phyloP scores from a whole-genome alignment of 2,888 invertebrate genomes.

The Lathronympha strigana region DNA sequence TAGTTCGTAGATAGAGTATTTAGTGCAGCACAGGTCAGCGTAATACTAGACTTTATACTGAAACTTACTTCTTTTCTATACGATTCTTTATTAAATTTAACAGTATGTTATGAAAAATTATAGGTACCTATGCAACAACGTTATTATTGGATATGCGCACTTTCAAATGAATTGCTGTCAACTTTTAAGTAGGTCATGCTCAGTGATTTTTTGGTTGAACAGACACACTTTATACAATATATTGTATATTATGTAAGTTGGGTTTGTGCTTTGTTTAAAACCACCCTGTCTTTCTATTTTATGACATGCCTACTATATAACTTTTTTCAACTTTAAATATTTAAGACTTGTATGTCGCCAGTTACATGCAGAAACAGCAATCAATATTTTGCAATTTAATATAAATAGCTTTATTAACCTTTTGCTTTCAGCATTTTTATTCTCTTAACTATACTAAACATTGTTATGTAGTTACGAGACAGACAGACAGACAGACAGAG shows the following conservation, averaged over 20 bases:
- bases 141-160: not conserved
- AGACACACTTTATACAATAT: constrained; percentile 27
- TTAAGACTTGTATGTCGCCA: constrained; percentile 45
- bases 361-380: constrained; percentile 35
- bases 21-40: constrained; percentile 17
- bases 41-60: constrained; percentile 20
- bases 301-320: constrained; percentile 32
- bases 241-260: constrained; percentile 41
- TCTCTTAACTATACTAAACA: not conserved
- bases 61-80: not conserved
- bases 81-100: not conserved
- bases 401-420: constrained; percentile 19
- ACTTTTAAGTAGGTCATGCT: constrained; percentile 10
- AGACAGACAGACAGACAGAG: no score
- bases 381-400: constrained; percentile 17
- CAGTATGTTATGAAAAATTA: no score
- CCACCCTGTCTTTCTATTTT: constrained; percentile 65
- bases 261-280: constrained; percentile 51
- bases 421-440: not conserved
- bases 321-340: constrained; percentile 38
- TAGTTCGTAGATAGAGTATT: constrained; percentile 57
- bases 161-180: not conserved
- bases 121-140: no score
- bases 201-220: constrained; percentile 15
- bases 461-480: no score